A percentile compares a stretch with the other conserved stretches of the same genome.
These are phyloP conservation scores for Seriola rivoliana DNA, from an alignment of 2,113 vertebrate species.

Conservation along the genomic window DNA sequence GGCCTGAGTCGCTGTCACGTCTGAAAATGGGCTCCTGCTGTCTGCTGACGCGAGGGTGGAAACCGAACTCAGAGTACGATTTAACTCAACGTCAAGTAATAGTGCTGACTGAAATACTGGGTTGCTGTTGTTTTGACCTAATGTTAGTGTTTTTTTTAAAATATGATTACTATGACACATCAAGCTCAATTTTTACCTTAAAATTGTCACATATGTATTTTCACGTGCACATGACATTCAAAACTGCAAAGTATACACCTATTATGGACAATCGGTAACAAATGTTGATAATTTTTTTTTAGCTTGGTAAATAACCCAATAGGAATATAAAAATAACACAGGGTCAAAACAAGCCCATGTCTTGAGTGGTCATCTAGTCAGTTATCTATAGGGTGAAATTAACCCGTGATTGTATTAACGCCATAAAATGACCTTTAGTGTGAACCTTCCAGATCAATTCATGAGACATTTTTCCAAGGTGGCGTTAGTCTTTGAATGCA, in stretches of 20 bases:
- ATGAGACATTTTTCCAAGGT: background rate
- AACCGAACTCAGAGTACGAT: constrained; percentile 22
- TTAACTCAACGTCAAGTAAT: constrained; percentile 3
- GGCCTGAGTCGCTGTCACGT: constrained; percentile 33
- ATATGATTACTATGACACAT: background rate
- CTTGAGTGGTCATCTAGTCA: background rate
- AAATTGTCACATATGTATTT: background rate
- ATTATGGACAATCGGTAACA: no score
- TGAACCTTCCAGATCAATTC: background rate
- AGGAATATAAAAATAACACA: background rate
- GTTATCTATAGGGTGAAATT: background rate
- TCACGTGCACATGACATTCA: no score
- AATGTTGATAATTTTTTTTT: no score
- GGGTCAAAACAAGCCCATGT: background rate
- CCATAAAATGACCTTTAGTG: background rate
- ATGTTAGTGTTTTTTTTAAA: background rate
- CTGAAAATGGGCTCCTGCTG: constrained; percentile 33
- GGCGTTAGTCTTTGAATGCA: background rate
- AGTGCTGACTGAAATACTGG: background rate
- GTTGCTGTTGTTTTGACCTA: background rate
- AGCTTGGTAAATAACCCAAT: background rate
- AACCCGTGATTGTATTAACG: background rate
- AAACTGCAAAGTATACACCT: no score
- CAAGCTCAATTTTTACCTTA: background rate
- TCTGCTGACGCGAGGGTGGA: constrained; percentile 38